Evolutionary conservation across 1,140 invertebrate genomes (phyloP), one percentile per base, ranked within the genome.

Genomic region (Steinernema khuongi): DNA sequence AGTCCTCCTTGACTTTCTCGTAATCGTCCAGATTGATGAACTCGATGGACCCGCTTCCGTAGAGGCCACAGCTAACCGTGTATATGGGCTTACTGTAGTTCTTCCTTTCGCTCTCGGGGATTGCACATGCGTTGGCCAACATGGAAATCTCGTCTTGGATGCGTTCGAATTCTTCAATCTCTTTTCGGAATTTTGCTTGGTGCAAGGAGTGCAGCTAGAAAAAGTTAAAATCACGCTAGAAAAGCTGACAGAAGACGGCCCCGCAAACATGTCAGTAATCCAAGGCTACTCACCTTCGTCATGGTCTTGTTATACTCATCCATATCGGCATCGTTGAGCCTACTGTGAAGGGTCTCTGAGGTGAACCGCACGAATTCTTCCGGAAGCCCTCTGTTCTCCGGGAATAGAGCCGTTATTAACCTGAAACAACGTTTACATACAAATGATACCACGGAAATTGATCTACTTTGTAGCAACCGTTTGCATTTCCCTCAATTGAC

Each of bases 1-100:
- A 60, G 19, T 60, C 50, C 50, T 60, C 50, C 50, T 60, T 60
- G 50, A 60, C 26, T 4, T 7, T 4, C 7, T 14, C 50, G 19
- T 14, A 60, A 22, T 60, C 22, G 7, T 60, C 50, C 22, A 60
- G 50, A 22, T 60, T 60, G 50, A 60, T 22, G 26, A 60, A 60
- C 50, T 60, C 50, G 14, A 60, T 60, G 50, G 50, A n/a, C 14
- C 50, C 50, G 26, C 26, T 60, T 60, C 50, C 50, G 26, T 60
- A 60, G 50, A 60, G 50, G 14, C 50, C 50, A 60, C 22, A 60
- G 4, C 50, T 22, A 14, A 60, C 50, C 11, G 22, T 60, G 19
- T 60, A 17, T 14, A 60, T 60, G 14, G 50, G 50, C 50, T 60
- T 60, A 60, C 50, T 60, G 50, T 60, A 60, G 4, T 7, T 4